A percentile compares a stretch with the other conserved stretches of the same genome.
These are phyloP conservation scores for Gephyroberyx darwinii DNA, from an alignment of 2,797 vertebrate species.

Conservation along the genomic window DNA sequence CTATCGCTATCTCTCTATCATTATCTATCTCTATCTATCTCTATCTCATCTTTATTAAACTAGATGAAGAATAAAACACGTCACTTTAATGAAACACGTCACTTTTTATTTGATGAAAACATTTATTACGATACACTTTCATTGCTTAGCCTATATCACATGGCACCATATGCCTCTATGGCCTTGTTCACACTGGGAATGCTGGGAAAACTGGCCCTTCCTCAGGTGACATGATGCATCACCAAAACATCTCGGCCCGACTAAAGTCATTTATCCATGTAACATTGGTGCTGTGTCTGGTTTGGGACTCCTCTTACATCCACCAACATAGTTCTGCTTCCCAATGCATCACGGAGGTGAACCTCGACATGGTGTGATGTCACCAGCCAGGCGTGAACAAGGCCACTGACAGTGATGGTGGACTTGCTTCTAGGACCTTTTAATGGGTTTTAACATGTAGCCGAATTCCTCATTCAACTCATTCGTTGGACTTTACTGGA, in stretches of 20 bases:
- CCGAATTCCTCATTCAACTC: background rate
- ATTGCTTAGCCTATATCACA: slow-evolving; percentile 64
- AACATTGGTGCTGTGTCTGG: no score
- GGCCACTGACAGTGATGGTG: slow-evolving; percentile 3
- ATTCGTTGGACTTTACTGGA: background rate
- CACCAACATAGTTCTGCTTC: background rate
- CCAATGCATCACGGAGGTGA: background rate
- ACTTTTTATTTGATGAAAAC: slow-evolving; percentile 81
- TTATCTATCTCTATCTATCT: no score
- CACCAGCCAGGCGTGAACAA: slow-evolving; percentile 30
- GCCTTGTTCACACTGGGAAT: slow-evolving; percentile 40
- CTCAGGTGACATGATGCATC: background rate
- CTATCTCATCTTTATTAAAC: no score
- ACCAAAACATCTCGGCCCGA: background rate
- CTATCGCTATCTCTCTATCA: no score
- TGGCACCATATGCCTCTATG: slow-evolving; percentile 33
- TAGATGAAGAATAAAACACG: no score
- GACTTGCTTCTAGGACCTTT: slow-evolving; percentile 14
- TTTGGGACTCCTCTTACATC: no score
- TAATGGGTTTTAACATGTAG: slow-evolving; percentile 18
- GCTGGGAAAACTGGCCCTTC: background rate
- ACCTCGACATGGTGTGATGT: background rate
- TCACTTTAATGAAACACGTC: slow-evolving; percentile 62
- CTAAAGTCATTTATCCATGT: background rate
- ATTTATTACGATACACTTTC: slow-evolving; percentile 74